Conservation (phyloP, 2,888 invertebrate species). For the Brachypterus glaber region DNA sequence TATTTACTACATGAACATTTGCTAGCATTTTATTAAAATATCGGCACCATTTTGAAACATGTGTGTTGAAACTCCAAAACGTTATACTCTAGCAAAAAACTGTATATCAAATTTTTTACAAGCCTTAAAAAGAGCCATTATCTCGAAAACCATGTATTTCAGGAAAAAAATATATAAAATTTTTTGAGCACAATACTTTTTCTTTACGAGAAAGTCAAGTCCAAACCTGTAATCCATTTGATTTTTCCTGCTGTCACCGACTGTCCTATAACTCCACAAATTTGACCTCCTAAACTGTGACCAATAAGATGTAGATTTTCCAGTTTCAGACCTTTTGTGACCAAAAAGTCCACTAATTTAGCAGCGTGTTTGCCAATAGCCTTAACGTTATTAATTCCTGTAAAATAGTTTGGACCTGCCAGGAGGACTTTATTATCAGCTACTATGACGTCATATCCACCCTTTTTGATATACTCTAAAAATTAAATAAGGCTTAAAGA, state of each 20-base stretch:
- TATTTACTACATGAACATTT: no score
- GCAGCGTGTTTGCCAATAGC: conserved; percentile 44
- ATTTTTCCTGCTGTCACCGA: conserved; percentile 21
- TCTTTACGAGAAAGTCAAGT: no score
- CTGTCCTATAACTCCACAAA: conserved; percentile 49
- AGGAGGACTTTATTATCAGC: conserved; percentile 43
- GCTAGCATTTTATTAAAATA: no score
- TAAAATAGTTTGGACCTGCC: conserved; percentile 40
- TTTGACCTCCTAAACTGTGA: conserved; percentile 37
- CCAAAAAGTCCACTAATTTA: conserved; percentile 44
- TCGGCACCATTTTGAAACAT: no score
- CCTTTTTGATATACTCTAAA: conserved; percentile 42
- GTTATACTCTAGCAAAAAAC: no score
- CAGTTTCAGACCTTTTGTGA: conserved; percentile 39
- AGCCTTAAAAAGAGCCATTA: no score
- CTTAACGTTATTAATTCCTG: conserved; percentile 39
- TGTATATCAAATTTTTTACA: no score
- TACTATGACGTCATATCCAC: conserved; percentile 45
- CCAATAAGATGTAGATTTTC: conserved; percentile 17
- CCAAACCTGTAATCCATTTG: conserved; percentile 24
- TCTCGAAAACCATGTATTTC: no score
- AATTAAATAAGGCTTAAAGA: background rate
- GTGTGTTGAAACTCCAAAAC: no score
- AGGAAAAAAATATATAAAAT: no score
- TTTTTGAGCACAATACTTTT: no score